Base-by-base conservation (phyloP, 2,113 vertebrate species). In the Dermatemys mawii region DNA sequence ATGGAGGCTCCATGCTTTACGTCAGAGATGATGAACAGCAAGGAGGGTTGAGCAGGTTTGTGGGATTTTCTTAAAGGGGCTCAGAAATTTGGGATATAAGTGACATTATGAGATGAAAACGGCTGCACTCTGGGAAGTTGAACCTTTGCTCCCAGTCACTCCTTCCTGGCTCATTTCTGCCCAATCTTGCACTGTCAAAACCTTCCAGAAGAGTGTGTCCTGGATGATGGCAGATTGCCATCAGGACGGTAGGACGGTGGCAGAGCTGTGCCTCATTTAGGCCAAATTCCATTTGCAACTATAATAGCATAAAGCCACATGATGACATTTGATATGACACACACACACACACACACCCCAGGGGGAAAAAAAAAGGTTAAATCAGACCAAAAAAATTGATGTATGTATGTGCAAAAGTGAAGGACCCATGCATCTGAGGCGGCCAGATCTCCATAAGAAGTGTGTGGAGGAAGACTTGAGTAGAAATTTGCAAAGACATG, bases 381-480 rank as follows among this genome's bases (percentile, higher is more conserved):
- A 46, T 38, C 13, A 8, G 49, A 55, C 60, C 12, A 53, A 38
- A 63, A 38, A 51, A 38, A 26, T 10, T 14, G 11, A n/a, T 9
- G 80, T n/a, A 67, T 51, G 49, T 8, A 75, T 14, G 32, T 14
- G 26, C 0, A 29, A 21, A 51, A 84, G 24, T 8, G 10, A 85
- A 53, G 70, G 84, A 90, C 6, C 13, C 27, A 4, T 14, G 63
- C 6, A 79, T 19, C 14, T 82, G 78, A 73, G 38, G 41, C 35
- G 57, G 50, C 22, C 55, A 78, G 44, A 44, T 81, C 38, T 46
- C 27, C 81, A 49, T 41, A 38, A 89, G 86, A 53, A 22, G 84
- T 0, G 0, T 6, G 13, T 63, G 21, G 4, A 54, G 0, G 0
- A 27, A 84, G 81, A 85, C 11, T 0, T 0, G 0, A 24, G 29